Evolutionary conservation across 2,113 vertebrate species (phyloP).

Genomic region (Acrocephalus kingi): DNA sequence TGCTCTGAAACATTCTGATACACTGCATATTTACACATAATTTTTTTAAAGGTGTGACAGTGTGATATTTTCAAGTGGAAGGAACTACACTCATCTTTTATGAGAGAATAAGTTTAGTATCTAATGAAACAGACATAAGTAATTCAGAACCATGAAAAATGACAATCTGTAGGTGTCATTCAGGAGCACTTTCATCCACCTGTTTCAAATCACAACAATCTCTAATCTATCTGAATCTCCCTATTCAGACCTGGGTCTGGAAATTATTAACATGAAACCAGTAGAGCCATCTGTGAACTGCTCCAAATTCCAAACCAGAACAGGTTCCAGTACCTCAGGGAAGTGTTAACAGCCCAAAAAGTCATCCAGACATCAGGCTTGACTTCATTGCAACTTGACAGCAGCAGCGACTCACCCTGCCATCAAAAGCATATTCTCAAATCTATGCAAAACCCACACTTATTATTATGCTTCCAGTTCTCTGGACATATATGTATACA

Average conservation of each 20-base stretch:
- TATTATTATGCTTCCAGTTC: not conserved
- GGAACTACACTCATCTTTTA: not conserved
- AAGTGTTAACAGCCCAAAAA: conserved; percentile 4
- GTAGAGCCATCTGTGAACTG: not conserved
- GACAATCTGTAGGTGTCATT: not conserved
- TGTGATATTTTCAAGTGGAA: not conserved
- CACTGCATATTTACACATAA: not conserved
- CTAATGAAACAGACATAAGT: not conserved
- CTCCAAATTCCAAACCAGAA: not conserved
- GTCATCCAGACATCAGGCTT: not conserved
- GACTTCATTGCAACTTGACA: not conserved
- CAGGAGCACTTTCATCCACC: not conserved
- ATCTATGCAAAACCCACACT: not conserved
- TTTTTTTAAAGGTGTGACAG: not conserved
- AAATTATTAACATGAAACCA: not conserved
- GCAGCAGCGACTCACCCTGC: not conserved
- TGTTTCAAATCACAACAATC: not conserved
- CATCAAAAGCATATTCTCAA: not conserved
- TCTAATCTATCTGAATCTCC: not conserved
- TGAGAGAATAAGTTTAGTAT: not conserved
- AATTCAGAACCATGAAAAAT: not conserved
- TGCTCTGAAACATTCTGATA: not conserved
- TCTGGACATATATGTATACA: not conserved
- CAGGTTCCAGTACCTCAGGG: not conserved
- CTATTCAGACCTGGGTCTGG: not conserved